A percentile compares a stretch with the other conserved stretches of the same genome.
Conservation (phyloP, 2,797 vertebrate species). For the Malacoctenus gilli region DNA sequence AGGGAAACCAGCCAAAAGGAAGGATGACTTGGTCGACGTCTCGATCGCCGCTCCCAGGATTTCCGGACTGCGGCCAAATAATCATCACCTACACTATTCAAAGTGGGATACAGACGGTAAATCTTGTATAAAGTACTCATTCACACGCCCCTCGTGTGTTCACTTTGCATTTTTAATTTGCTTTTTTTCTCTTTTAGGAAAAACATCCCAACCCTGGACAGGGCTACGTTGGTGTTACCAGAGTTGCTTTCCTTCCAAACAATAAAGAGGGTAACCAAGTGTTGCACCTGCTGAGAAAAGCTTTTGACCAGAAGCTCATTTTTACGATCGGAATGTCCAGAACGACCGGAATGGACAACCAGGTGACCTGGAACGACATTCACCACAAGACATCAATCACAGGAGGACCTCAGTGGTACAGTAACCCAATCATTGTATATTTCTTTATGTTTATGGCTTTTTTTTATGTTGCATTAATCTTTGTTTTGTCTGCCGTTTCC, state of each 20-base stretch:
- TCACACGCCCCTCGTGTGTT: accelerated
- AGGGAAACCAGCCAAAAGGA: slow-evolving; percentile 73
- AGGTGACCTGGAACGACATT: slow-evolving; percentile 92
- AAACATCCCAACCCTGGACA: slow-evolving; percentile 87
- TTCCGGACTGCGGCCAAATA: background rate
- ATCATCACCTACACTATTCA: slow-evolving; percentile 49
- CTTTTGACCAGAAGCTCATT: slow-evolving; percentile 87
- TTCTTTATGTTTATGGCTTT: background rate
- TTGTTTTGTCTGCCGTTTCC: background rate
- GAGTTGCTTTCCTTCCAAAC: slow-evolving; percentile 86
- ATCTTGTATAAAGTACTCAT: background rate
- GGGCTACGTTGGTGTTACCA: slow-evolving; percentile 37
- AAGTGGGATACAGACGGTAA: slow-evolving; percentile 71
- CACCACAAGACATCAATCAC: slow-evolving; percentile 85
- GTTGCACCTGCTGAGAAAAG: slow-evolving; percentile 79
- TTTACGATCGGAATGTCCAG: slow-evolving; percentile 89
- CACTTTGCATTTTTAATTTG: background rate
- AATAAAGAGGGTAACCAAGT: slow-evolving; percentile 85
- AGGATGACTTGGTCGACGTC: accelerated
- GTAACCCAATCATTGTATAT: accelerated
- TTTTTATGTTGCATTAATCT: background rate
- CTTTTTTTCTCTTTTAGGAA: slow-evolving; percentile 16
- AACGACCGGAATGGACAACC: slow-evolving; percentile 76
- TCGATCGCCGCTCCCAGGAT: background rate
- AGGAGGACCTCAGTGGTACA: slow-evolving; percentile 81